Base-by-base conservation (phyloP, 2,888 invertebrate genomes). In the Phanerotoma sp. region DNA sequence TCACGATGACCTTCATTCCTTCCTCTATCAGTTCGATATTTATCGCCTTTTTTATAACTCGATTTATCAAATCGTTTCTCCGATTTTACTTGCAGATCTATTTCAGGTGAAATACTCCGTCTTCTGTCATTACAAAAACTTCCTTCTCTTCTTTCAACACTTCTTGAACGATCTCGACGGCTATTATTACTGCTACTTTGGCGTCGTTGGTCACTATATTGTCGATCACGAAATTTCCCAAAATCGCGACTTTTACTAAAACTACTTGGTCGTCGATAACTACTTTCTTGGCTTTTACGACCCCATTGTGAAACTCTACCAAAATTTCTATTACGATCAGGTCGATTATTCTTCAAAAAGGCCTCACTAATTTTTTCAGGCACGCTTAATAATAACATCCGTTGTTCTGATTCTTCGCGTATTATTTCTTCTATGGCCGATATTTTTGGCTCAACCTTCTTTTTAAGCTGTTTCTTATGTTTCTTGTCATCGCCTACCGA, bases 401-500 rank as follows among this genome's bases (percentile, higher is more conserved):
- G 75, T 52, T 62, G 70, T 54, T 68, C 69, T 33, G 70, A 69
- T 57, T 73, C 76, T 57, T 77, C 76, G 7, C 73, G 62, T 10
- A 76, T 73, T 55, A 77, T 76, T 64, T 76, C 76, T 59, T 77
- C 77, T 13, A 77, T 76, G 5, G 77, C 77, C n/a, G 71, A 61
- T 58, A 77, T 63, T 54, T 75, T 76, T 54, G 72, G 74, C 28
- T 74, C 71, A 62, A 51, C 22, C 35, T 61, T 62, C 47, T 66
- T 66, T 22, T 61, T 65, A 21, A 57, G 61, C 11, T 32, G 22
- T 21, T 42, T 51, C 21, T 2, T n/a, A 10, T 11, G 13, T 47
- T 47, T 35, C 35, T 47, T 9, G 4, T 16, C 5, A 6, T 50
- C 18, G 18, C 25, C 21, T 35, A 60, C 53, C 22, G 55, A 56